Base-by-base conservation (phyloP, 1,140 invertebrate genomes). In the Carcinoscorpius rotundicauda region DNA sequence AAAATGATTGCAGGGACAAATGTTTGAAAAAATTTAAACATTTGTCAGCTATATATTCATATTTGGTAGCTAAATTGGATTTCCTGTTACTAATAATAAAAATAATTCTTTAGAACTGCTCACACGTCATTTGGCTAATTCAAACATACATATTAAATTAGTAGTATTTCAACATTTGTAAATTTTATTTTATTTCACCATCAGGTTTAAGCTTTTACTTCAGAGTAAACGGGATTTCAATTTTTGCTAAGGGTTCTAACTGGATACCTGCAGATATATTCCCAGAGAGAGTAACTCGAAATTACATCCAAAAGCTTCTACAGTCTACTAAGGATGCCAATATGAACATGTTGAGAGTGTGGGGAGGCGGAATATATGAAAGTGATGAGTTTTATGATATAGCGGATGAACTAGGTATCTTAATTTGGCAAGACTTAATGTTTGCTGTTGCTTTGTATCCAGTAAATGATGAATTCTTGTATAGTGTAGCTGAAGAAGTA, bases 371-470 rank as follows among this genome's bases (percentile, higher is more conserved):
- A 58, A 79, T 93, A 3, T 99, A 98, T 73, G 95, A 98, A 75
- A 85, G 85, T 0, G 91, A 98, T 68, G 81, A 84, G 51, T 98
- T 98, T 75, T 99, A 98, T 75, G 81, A 89, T 62, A 76, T 88
- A 50, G 79, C 78, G 64, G 78, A 82, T 72, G 71, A 78, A 68
- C 57, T 73, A 55, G 75, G 75, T 4, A 68, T 76, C 6, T 51
- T 76, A 4, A 73, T 76, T 61, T 76, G 75, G 75, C 75, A 76
- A 78, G 93, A 99, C 77, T 87, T 98, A 68, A 96, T 98, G 88
- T 99, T 98, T 78, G 96, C 96, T 0, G 98, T 93, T 75, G 82
- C 87, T 5, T 89, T 99, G 85, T 99, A 99, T 79, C 96, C 95
- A 4, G 82, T 84, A 0, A 82, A 83, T 63, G 66, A 78, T 0